These are phyloP conservation scores for Cheilosia soror DNA, from an alignment of 2,888 invertebrate species.

Conservation along the genomic window DNA sequence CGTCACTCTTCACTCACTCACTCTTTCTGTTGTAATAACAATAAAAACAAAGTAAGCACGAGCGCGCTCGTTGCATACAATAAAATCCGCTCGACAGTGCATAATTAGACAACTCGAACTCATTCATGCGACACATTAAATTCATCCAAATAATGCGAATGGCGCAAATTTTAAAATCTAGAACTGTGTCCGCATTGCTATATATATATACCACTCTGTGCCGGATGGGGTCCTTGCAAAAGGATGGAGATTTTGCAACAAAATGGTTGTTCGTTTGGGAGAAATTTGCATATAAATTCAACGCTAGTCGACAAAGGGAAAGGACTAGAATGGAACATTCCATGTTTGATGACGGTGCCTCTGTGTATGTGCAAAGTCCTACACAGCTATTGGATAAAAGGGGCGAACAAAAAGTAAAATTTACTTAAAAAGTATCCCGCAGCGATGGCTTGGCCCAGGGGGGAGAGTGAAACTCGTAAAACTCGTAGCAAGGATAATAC, in stretches of 20 bases:
- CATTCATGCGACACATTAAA: constrained; percentile 45
- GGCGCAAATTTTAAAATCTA: constrained; percentile 25
- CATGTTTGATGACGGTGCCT: constrained; percentile 28
- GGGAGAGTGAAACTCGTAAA: constrained; percentile 56
- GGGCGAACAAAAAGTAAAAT: constrained; percentile 14
- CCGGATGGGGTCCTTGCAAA: not conserved
- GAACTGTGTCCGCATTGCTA: constrained; percentile 9
- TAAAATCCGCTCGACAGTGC: constrained; percentile 54
- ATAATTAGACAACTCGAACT: constrained; percentile 58
- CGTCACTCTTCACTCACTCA: not conserved
- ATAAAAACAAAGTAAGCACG: constrained; percentile 40
- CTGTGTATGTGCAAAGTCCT: constrained; percentile 33
- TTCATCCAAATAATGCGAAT: constrained; percentile 53
- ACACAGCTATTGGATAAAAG: constrained; percentile 33
- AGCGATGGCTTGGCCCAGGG: constrained; percentile 46
- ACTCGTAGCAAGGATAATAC: constrained; percentile 74
- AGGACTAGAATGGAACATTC: constrained; percentile 54
- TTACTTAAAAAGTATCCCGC: constrained; percentile 50
- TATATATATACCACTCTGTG: not conserved
- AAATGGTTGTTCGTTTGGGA: constrained; percentile 45
- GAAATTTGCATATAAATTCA: constrained; percentile 71
- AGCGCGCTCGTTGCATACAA: constrained; percentile 38
- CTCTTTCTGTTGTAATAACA: not conserved
- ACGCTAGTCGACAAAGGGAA: constrained; percentile 43
- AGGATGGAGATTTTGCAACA: constrained; percentile 43